Percentiles rank a stretch among this genome's conserved stretches.
Conservation (phyloP, 2,888 invertebrate species). For the Drosophila limbata region DNA sequence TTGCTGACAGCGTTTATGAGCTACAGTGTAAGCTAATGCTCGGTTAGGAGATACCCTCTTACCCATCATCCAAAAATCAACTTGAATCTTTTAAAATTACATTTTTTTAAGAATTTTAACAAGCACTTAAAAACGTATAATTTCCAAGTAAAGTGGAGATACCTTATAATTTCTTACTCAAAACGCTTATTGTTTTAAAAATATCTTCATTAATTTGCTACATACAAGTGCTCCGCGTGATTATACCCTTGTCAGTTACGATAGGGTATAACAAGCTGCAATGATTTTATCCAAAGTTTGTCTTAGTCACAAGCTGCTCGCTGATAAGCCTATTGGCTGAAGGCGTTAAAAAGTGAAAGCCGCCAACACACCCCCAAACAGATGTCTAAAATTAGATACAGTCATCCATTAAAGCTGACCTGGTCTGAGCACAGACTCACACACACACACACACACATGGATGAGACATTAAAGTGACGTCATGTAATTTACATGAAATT, state of each 20-base stretch:
- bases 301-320: constrained; percentile 14
- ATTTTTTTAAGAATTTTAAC: not conserved
- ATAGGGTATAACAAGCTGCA: not conserved
- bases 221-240: not conserved
- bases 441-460: not conserved
- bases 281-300: not conserved
- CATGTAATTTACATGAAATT: constrained; percentile 39
- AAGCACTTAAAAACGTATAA: not conserved
- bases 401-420: constrained; percentile 35
- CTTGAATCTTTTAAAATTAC: not conserved
- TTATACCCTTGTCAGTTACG: not conserved
- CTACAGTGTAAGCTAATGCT: no score
- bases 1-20: no score
- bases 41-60: not conserved
- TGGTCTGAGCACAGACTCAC: constrained; percentile 17
- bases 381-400: constrained; percentile 35
- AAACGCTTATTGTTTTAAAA: no score
- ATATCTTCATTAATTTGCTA: not conserved
- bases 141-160: no score
- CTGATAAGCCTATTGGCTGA: constrained; percentile 22
- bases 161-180: not conserved
- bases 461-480: constrained; percentile 28
- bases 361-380: constrained; percentile 10
- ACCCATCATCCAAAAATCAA: not conserved
- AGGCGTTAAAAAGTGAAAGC: constrained; percentile 46